Evolutionary conservation across 2,888 invertebrate genomes (phyloP).

Genomic region (Dryobotodes eremita): DNA sequence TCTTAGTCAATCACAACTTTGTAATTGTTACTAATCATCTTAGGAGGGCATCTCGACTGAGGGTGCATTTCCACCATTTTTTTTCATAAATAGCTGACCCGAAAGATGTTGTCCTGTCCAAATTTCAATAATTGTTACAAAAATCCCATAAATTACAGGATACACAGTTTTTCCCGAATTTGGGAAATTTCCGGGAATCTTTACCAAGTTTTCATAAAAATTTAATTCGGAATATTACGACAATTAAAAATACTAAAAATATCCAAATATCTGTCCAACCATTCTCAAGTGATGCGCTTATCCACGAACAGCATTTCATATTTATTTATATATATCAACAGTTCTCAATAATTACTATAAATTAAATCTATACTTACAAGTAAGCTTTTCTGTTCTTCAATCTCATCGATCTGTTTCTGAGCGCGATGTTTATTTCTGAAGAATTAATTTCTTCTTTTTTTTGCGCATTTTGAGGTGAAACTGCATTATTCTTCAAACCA

Average conservation of each 20-base stretch:
- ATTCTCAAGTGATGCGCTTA: no score
- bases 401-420: conserved; percentile 46
- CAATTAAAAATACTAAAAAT: not conserved
- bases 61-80: not conserved
- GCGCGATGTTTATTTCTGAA: conserved; percentile 17
- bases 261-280: not conserved
- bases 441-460: conserved; percentile 14
- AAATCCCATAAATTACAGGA: not conserved
- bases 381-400: conserved; percentile 53
- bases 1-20: not conserved
- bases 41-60: not conserved
- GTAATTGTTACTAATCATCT: no score
- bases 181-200: not conserved
- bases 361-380: conserved; percentile 42
- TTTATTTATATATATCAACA: not conserved
- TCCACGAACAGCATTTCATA: not conserved
- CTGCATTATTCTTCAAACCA: not conserved
- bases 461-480: not conserved
- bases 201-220: not conserved
- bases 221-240: not conserved
- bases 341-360: not conserved
- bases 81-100: not conserved
- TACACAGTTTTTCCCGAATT: not conserved
- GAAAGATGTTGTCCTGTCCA: not conserved
- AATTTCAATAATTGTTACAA: not conserved